phyloP scores from a whole-genome alignment of 2,797 vertebrate species.

The Channallabes apus region DNA sequence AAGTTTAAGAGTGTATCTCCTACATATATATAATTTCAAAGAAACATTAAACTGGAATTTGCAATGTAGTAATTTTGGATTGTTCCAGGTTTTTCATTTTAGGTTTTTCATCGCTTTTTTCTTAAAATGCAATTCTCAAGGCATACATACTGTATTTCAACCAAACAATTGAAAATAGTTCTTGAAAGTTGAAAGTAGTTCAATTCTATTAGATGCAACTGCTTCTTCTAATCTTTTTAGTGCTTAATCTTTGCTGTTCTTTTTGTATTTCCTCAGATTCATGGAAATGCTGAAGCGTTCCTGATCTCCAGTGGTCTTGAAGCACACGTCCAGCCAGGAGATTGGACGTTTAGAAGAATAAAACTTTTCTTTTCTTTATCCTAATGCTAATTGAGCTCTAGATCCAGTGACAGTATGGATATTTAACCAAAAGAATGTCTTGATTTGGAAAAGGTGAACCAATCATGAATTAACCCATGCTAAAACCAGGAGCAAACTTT shows the following conservation, averaged over 20 bases:
- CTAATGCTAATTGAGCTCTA: neutral
- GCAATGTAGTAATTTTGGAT: neutral
- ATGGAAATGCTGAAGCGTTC: constrained; percentile 54
- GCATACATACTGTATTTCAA: neutral
- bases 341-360: constrained; percentile 20
- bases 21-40: neutral
- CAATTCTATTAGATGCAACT: neutral
- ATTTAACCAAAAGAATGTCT: neutral
- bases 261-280: constrained; percentile 58
- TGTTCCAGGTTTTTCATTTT: neutral
- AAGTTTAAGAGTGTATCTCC: neutral
- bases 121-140: neutral
- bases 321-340: neutral
- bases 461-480: constrained; percentile 36
- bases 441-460: neutral
- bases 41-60: neutral
- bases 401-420: constrained; percentile 17
- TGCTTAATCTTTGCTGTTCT: constrained; percentile 58
- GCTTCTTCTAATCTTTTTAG: neutral
- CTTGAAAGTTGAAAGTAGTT: too few species aligned
- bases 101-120: neutral
- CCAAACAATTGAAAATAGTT: neutral
- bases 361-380: constrained; percentile 11
- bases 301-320: constrained; percentile 21
- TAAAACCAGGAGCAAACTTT: constrained; percentile 29